Evolutionary conservation across 2,888 invertebrate species (phyloP).

Genomic region (Toxonevra muliebris): DNA sequence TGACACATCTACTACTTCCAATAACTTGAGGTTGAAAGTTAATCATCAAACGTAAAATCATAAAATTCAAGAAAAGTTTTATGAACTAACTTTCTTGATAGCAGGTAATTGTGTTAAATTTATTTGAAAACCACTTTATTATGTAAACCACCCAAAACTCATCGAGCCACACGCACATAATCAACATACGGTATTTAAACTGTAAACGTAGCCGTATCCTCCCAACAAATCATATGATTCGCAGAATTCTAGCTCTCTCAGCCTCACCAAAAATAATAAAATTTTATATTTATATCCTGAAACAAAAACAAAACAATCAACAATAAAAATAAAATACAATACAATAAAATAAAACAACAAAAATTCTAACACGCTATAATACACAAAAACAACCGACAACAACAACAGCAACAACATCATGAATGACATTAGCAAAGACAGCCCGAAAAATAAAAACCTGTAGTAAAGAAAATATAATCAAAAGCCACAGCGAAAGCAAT

Average conservation of each 20-base stretch:
- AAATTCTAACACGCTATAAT: constrained; percentile 6
- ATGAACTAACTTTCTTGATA: too few species aligned
- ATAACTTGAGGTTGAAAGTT: too few species aligned
- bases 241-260: not conserved
- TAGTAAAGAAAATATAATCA: constrained; percentile 26
- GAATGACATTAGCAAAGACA: constrained; percentile 1
- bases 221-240: too few species aligned
- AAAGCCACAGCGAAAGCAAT: constrained; percentile 31
- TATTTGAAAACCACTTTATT: too few species aligned
- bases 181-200: too few species aligned
- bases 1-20: too few species aligned
- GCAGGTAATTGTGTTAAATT: too few species aligned
- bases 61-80: too few species aligned
- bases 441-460: constrained; percentile 3
- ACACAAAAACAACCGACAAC: constrained; percentile 7
- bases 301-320: constrained; percentile 12
- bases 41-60: too few species aligned
- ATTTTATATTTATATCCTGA: constrained; percentile 16
- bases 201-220: too few species aligned
- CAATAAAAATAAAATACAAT: constrained; percentile 14
- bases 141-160: too few species aligned
- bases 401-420: constrained; percentile 4
- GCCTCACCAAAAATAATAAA: constrained; percentile 10
- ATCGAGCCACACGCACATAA: too few species aligned
- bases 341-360: not conserved